These are phyloP conservation scores for Poeciliopsis occidentalis DNA, from an alignment of 2,113 vertebrate genomes.

Conservation along the genomic window DNA sequence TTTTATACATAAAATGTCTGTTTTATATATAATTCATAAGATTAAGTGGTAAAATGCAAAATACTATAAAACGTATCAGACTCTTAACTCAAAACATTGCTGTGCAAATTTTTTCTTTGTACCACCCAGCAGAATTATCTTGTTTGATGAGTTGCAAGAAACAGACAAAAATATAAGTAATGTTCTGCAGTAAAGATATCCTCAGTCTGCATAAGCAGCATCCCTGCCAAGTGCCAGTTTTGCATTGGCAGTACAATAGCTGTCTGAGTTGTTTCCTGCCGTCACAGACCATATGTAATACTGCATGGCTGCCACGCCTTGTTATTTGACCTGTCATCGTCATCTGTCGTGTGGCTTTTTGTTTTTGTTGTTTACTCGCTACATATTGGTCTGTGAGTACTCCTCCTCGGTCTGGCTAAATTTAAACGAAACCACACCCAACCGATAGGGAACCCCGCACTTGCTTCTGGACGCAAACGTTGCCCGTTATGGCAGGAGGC, in stretches of 20 bases:
- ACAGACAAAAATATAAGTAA: neutral
- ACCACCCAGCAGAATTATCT: neutral
- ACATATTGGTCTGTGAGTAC: neutral
- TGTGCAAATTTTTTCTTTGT: neutral
- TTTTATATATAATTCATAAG: too few species aligned
- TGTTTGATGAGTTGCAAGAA: neutral
- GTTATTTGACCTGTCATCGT: neutral
- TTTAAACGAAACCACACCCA: neutral
- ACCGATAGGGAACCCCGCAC: too few species aligned
- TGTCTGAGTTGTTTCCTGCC: neutral
- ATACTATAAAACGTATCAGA: neutral
- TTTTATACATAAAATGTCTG: too few species aligned
- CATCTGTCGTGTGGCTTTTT: slow-evolving; percentile 1
- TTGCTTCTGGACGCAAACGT: neutral
- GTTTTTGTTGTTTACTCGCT: slow-evolving; percentile 7
- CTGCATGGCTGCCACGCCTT: neutral
- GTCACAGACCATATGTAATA: neutral
- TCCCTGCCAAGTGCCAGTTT: neutral
- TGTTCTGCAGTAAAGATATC: neutral
- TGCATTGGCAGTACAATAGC: neutral
- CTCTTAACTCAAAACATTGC: neutral
- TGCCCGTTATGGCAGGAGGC: neutral
- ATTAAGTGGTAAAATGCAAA: too few species aligned
- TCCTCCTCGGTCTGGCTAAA: neutral
- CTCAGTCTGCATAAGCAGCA: neutral